Conservation (phyloP, 2,888 invertebrate species). For the Cantharis lateralis region DNA sequence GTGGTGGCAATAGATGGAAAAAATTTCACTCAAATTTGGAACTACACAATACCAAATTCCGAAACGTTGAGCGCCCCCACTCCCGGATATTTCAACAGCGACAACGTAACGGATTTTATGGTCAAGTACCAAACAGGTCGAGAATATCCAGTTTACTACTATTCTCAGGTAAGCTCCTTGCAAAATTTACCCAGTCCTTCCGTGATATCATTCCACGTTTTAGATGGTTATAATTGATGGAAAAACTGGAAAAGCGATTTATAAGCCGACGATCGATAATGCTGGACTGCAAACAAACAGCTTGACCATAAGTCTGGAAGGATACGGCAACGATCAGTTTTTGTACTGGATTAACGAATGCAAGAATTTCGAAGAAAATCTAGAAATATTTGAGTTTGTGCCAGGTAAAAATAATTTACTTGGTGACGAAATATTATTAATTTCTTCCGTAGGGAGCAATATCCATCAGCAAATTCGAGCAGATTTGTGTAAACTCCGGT, state of each 20-base stretch:
- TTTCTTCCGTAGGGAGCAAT: constrained; percentile 26
- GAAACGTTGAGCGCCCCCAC: constrained; percentile 78
- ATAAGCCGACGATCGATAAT: constrained; percentile 64
- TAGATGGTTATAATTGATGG: constrained; percentile 66
- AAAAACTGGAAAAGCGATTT: constrained; percentile 62
- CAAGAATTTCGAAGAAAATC: constrained; percentile 55
- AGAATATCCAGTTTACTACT: constrained; percentile 75
- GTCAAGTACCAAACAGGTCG: constrained; percentile 71
- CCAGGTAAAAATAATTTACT: constrained; percentile 41
- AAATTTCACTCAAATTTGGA: constrained; percentile 73
- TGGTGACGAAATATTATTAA: background rate
- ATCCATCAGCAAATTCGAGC: constrained; percentile 45
- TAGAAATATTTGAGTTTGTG: constrained; percentile 60
- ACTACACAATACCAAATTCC: constrained; percentile 66
- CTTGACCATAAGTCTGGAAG: constrained; percentile 62
- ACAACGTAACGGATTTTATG: constrained; percentile 77
- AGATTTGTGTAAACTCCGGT: constrained; percentile 71
- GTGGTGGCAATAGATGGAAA: constrained; percentile 74
- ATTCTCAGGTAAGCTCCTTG: constrained; percentile 62
- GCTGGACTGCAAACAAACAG: constrained; percentile 66
- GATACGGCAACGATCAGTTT: constrained; percentile 75
- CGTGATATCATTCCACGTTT: background rate
- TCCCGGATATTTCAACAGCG: constrained; percentile 78
- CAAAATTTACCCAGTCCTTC: background rate
- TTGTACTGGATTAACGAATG: constrained; percentile 79